These are phyloP conservation scores for Synanthedon myopaeformis DNA, from an alignment of 2,888 invertebrate species.

Conservation along the genomic window DNA sequence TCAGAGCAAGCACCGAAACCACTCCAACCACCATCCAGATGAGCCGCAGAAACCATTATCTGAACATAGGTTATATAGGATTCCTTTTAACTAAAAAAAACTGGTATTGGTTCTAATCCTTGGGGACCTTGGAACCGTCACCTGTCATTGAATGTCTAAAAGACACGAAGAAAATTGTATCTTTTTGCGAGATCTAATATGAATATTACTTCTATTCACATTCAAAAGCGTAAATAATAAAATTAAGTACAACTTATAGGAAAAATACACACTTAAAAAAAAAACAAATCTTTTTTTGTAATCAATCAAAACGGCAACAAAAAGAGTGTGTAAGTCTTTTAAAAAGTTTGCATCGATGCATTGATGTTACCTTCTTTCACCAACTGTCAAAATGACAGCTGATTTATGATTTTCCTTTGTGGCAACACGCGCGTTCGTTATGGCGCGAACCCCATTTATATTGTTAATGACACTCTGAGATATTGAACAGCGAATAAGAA, in stretches of 20 bases:
- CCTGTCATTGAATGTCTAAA: neutral
- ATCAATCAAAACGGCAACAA: conserved; percentile 46
- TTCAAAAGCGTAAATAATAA: too few relatives aligned
- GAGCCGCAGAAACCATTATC: too few relatives aligned
- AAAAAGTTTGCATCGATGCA: conserved; percentile 64
- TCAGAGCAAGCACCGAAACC: too few relatives aligned
- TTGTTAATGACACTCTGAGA: conserved; percentile 59
- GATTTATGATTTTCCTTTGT: conserved; percentile 65
- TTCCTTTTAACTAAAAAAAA: too few relatives aligned
- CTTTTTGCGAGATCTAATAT: too few relatives aligned
- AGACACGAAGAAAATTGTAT: too few relatives aligned
- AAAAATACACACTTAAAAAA: neutral
- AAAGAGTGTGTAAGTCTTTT: conserved; percentile 35
- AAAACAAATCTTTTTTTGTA: conserved; percentile 30
- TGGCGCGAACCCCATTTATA: conserved; percentile 37
- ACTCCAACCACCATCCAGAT: too few relatives aligned
- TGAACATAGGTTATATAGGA: too few relatives aligned
- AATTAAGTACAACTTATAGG: too few relatives aligned
- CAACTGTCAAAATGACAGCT: conserved; percentile 61
- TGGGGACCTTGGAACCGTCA: neutral
- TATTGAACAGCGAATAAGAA: conserved; percentile 26
- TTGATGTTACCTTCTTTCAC: conserved; percentile 60
- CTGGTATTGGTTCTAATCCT: too few relatives aligned
- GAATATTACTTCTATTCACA: too few relatives aligned
- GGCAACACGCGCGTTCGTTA: conserved; percentile 54